Conservation (phyloP, 2,113 vertebrate species). For the Thunnus thynnus region DNA sequence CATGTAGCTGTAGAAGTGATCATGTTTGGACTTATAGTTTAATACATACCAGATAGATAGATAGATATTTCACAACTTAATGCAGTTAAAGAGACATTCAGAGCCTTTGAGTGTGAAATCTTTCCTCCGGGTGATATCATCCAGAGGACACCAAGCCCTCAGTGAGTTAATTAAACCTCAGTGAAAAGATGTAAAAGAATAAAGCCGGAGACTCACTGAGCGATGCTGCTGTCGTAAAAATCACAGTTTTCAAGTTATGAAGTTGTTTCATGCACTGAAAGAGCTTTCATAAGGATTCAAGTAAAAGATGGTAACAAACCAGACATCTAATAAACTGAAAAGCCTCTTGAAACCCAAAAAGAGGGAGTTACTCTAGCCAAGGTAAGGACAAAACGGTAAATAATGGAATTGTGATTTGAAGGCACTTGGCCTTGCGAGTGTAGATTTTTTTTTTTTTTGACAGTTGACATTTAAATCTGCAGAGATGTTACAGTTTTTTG, state of each 20-base stretch:
- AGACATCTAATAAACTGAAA: constrained; percentile 58
- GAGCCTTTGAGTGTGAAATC: constrained; percentile 47
- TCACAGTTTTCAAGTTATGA: constrained; percentile 67
- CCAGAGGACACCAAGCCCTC: constrained; percentile 67
- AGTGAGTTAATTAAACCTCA: constrained; percentile 75
- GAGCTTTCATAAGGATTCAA: constrained; percentile 69
- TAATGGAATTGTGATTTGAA: constrained; percentile 33
- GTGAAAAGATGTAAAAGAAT: constrained; percentile 64
- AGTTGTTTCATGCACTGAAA: constrained; percentile 60
- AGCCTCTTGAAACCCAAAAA: constrained; percentile 34
- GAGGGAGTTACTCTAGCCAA: constrained; percentile 33
- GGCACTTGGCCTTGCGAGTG: constrained; percentile 12
- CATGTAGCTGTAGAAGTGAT: background rate
- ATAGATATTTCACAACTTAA: background rate
- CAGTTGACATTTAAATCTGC: constrained; percentile 2
- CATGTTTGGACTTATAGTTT: background rate
- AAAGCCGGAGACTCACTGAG: constrained; percentile 38
- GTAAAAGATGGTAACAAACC: constrained; percentile 59
- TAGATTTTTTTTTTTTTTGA: background rate
- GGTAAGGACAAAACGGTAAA: constrained; percentile 33
- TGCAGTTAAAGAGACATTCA: constrained; percentile 36
- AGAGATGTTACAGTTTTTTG: background rate
- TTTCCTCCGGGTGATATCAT: constrained; percentile 60
- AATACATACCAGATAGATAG: background rate
- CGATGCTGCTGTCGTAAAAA: constrained; percentile 27